Percentiles rank a stretch among this genome's conserved stretches.
These are phyloP conservation scores for Chromis chromis DNA, from an alignment of 2,797 vertebrate species.

Conservation along the genomic window DNA sequence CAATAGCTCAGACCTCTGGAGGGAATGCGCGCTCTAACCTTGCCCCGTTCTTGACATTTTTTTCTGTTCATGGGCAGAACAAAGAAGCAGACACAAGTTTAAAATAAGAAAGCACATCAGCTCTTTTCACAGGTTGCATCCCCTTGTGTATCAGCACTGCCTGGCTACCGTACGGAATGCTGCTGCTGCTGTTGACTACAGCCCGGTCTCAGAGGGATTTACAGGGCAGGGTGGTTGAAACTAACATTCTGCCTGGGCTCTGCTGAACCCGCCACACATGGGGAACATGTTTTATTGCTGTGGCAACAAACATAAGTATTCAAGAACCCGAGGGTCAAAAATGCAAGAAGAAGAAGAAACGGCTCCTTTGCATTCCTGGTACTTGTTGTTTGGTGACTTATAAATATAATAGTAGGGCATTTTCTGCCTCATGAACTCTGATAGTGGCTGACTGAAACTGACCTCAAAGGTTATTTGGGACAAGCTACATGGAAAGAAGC, in stretches of 20 bases:
- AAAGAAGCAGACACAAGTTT: constrained; percentile 25
- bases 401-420: too few species aligned
- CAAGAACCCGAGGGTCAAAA: constrained; percentile 21
- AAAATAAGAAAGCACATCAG: constrained; percentile 31
- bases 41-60: constrained; percentile 36
- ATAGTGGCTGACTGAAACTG: too few species aligned
- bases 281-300: constrained; percentile 29
- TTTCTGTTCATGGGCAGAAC: constrained; percentile 35
- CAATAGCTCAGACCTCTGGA: constrained; percentile 34
- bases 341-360: not conserved
- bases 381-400: not conserved
- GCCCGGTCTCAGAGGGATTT: constrained; percentile 52
- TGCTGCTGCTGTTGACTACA: constrained; percentile 56
- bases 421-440: not conserved
- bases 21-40: constrained; percentile 19
- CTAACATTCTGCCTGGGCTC: constrained; percentile 22
- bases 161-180: constrained; percentile 53
- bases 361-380: not conserved
- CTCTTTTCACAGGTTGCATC: constrained; percentile 29
- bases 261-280: constrained; percentile 16
- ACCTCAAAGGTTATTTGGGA: too few species aligned
- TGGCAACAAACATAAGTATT: constrained; percentile 22
- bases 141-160: constrained; percentile 45
- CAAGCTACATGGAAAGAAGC: too few species aligned
- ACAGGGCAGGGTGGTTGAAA: constrained; percentile 44